Evolutionary conservation across 1,140 invertebrate species (phyloP), one percentile per base, ranked within the genome.

Genomic region (Drosophila takahashii): DNA sequence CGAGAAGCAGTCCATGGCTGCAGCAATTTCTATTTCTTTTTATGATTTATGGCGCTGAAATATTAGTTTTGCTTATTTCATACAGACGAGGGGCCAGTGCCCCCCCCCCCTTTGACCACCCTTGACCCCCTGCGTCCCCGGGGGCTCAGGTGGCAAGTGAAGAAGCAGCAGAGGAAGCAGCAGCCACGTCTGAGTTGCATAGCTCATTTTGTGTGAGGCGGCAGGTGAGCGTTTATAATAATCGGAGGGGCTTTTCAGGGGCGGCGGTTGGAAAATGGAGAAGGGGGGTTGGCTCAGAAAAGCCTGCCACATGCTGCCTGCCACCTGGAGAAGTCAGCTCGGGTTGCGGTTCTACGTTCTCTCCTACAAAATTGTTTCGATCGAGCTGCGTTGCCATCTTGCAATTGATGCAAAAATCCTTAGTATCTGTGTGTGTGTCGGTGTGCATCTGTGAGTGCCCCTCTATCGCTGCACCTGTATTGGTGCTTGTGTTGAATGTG

Each of bases 1-100:
- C 27, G 34, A 22, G 48, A 26, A 44, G 41, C 64, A 69, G 54
- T 48, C 66, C 60, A 65, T 56, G 42, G 66, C 71, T 59, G 72
- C 53, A 85, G 66, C 61, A 65, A 77, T 84, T 84, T 79, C 72
- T 79, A 81, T 81, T 81, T 67, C 79, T 75, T 85, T 80, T 86
- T 85, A 81, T 85, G 81, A 85, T 85, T 85, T 85, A 85, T 85
- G 81, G 81, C 60, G 81, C 57, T 85, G 81, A 85, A 85, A 85
- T 85, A 85, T 85, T 85, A 85, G 77, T 81, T 85, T 85, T 86
- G 81, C 81, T 85, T 85, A 85, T 85, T 85, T 85, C 81, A 77
- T 79, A 85, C 54, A 75, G 75, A 75, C 58, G 59, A 36, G 39
- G 47, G 60, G 62, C 61, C 32, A 54, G 48, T 26, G 45, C 45